Conservation (phyloP, 1,140 invertebrate species). For the Zaprionus vittiger region DNA sequence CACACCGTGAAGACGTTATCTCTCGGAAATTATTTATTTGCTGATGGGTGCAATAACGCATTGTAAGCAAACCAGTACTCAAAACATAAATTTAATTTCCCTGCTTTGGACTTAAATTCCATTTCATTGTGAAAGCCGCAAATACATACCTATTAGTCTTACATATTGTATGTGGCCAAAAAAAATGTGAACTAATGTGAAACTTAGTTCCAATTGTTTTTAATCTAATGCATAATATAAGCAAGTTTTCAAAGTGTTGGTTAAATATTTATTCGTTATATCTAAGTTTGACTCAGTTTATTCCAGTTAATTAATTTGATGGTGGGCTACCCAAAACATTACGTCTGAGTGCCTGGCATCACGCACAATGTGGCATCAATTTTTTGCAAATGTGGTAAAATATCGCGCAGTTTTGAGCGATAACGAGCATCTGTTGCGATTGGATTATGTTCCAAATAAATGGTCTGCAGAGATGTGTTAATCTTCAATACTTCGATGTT, state of each 20-base stretch:
- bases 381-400: slow-evolving; percentile 94
- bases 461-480: slow-evolving; percentile 92
- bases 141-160: neutral
- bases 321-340: slow-evolving; percentile 19
- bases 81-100: neutral
- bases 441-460: slow-evolving; percentile 98
- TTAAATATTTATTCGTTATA: slow-evolving; percentile 18
- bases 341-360: slow-evolving; percentile 72
- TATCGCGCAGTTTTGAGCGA: slow-evolving; percentile 95
- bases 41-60: neutral
- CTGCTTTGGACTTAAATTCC: neutral
- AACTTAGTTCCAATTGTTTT: too few species aligned
- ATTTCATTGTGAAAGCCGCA: neutral
- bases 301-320: slow-evolving; percentile 3
- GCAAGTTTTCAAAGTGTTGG: neutral
- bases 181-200: neutral
- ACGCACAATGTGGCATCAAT: slow-evolving; percentile 97
- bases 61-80: neutral
- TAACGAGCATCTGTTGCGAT: slow-evolving; percentile 94
- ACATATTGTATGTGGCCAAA: neutral
- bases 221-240: neutral
- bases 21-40: neutral
- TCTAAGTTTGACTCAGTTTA: slow-evolving; percentile 16
- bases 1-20: neutral
- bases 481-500: slow-evolving; percentile 90